Conservation (phyloP, 2,888 invertebrate species). For the Lydus trimaculatus region DNA sequence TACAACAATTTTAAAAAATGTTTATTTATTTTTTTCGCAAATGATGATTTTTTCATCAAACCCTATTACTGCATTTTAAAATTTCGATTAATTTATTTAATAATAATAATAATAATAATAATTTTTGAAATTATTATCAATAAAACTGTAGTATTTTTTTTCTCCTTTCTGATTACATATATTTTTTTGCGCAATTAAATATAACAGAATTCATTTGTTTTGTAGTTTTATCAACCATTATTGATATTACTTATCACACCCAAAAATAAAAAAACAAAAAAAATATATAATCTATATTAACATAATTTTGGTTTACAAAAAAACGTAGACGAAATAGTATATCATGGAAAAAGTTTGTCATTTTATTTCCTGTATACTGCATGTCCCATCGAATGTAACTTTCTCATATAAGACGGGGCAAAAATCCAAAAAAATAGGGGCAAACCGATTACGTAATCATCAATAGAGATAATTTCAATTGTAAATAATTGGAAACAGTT, state of each 20-base stretch:
- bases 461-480: too few species aligned
- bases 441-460: too few species aligned
- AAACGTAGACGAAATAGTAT: background rate
- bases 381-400: background rate
- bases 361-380: background rate
- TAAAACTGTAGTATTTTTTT: too few species aligned
- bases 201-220: background rate
- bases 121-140: too few species aligned
- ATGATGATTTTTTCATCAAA: background rate
- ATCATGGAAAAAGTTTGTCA: background rate
- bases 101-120: too few species aligned
- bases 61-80: background rate
- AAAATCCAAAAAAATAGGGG: too few species aligned
- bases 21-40: constrained; percentile 5
- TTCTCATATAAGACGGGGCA: background rate
- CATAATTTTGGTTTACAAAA: background rate
- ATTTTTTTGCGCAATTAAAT: background rate
- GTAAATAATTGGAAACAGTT: too few species aligned
- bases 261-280: too few species aligned
- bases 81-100: too few species aligned
- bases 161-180: background rate
- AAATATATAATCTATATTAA: background rate
- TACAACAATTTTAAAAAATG: constrained; percentile 10
- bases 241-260: background rate
- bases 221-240: background rate